phyloP scores from a whole-genome alignment of 2,797 vertebrate genomes.

The Sciurus carolinensis region DNA sequence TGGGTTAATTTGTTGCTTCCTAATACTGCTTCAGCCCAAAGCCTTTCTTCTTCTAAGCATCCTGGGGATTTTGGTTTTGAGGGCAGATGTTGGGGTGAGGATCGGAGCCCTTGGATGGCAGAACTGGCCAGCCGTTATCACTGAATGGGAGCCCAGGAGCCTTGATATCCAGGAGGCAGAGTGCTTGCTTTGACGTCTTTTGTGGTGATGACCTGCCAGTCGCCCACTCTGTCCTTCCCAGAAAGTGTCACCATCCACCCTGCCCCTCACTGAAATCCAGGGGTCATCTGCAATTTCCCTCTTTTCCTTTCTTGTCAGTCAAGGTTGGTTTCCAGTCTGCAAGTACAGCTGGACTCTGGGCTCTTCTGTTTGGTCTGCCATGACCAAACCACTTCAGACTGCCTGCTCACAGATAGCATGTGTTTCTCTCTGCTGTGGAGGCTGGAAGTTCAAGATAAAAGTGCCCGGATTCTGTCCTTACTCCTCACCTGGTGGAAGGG shows the following conservation, averaged over 20 bases:
- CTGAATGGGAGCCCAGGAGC: neutral
- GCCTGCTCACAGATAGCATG: neutral
- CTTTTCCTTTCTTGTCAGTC: neutral
- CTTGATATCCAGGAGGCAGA: neutral
- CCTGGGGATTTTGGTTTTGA: neutral
- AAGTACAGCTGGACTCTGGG: neutral
- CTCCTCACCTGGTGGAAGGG: neutral
- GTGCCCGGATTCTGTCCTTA: neutral
- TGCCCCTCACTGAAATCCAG: neutral
- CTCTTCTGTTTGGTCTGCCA: neutral
- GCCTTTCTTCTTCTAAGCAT: neutral
- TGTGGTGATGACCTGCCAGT: neutral
- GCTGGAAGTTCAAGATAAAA: neutral
- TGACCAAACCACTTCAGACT: neutral
- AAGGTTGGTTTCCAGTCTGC: neutral
- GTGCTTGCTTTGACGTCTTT: conserved; percentile 8
- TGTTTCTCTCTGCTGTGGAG: neutral
- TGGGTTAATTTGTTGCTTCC: neutral
- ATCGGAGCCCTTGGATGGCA: neutral
- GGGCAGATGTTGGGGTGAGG: neutral
- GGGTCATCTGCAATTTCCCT: neutral
- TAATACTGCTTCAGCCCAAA: neutral
- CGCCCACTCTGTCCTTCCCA: neutral
- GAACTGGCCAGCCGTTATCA: neutral
- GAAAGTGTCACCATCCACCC: neutral